These are phyloP conservation scores for Pyrrhura leucotis DNA, from an alignment of 2,797 vertebrate species.

Conservation along the genomic window DNA sequence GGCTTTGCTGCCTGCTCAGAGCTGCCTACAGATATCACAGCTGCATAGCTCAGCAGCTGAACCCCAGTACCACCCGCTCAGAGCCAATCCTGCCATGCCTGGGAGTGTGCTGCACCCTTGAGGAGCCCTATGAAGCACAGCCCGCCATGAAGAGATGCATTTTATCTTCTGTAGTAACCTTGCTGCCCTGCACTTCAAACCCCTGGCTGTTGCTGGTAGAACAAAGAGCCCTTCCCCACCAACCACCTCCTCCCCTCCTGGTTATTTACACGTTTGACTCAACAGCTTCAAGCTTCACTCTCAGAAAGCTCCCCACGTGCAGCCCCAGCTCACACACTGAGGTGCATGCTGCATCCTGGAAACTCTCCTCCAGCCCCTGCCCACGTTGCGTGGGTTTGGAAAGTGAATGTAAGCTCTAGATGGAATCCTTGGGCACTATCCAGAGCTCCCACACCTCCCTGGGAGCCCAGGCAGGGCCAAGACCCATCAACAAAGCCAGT, in stretches of 20 bases:
- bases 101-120: background rate
- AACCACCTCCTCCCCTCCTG: background rate
- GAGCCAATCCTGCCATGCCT: background rate
- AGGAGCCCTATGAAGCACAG: background rate
- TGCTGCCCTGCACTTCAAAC: background rate
- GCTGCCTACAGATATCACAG: background rate
- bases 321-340: accelerated
- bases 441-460: background rate
- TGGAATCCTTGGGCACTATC: background rate
- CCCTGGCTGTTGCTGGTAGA: background rate
- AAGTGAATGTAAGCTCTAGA: background rate
- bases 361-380: background rate
- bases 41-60: background rate
- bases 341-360: background rate
- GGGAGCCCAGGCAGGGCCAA: background rate
- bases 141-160: background rate
- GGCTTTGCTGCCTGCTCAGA: background rate
- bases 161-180: background rate
- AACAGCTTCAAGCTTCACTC: background rate
- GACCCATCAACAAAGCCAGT: background rate
- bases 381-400: background rate
- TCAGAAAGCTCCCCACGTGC: background rate
- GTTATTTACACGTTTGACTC: background rate
- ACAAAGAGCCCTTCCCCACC: background rate
- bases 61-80: background rate